Evolutionary conservation across 1,140 invertebrate genomes (phyloP).

Genomic region (Oryzaephilus surinamensis): DNA sequence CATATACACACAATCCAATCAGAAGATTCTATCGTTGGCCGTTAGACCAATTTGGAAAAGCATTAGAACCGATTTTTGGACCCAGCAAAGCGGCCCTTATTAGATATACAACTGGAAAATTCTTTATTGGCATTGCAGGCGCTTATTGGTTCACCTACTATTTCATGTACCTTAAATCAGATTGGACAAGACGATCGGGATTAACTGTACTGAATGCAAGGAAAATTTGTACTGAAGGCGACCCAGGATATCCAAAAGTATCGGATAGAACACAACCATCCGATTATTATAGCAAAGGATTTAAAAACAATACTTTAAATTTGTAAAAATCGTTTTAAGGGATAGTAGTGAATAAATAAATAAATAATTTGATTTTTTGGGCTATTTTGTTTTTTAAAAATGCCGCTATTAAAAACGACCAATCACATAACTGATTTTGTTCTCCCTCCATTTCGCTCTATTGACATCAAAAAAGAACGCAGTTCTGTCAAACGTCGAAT

Average conservation of each 20-base stretch:
- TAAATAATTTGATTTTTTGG: too few species aligned
- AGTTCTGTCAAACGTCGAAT: conserved; percentile 15
- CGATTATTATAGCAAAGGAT: conserved; percentile 58
- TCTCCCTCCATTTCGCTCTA: too few species aligned
- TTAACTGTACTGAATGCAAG: conserved; percentile 48
- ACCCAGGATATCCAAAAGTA: conserved; percentile 49
- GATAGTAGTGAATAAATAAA: too few species aligned
- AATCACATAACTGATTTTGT: too few species aligned
- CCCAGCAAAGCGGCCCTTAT: conserved; percentile 38
- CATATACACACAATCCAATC: conserved; percentile 63
- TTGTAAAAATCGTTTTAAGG: too few species aligned
- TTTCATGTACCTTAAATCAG: conserved; percentile 67
- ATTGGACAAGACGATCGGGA: conserved; percentile 61
- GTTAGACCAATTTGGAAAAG: conserved; percentile 48
- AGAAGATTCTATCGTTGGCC: conserved; percentile 63
- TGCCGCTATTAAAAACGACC: too few species aligned
- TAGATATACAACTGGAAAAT: conserved; percentile 54
- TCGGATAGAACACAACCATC: conserved; percentile 42
- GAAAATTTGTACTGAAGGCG: conserved; percentile 47
- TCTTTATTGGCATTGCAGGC: conserved; percentile 38
- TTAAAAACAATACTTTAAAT: conserved; percentile 42
- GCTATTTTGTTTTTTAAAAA: too few species aligned
- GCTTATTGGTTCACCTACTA: conserved; percentile 53
- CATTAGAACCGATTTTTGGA: conserved; percentile 49
- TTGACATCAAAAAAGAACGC: too few species aligned